These are phyloP conservation scores for Lepidothrix coronata DNA, from an alignment of 2,113 vertebrate genomes.

Conservation along the genomic window DNA sequence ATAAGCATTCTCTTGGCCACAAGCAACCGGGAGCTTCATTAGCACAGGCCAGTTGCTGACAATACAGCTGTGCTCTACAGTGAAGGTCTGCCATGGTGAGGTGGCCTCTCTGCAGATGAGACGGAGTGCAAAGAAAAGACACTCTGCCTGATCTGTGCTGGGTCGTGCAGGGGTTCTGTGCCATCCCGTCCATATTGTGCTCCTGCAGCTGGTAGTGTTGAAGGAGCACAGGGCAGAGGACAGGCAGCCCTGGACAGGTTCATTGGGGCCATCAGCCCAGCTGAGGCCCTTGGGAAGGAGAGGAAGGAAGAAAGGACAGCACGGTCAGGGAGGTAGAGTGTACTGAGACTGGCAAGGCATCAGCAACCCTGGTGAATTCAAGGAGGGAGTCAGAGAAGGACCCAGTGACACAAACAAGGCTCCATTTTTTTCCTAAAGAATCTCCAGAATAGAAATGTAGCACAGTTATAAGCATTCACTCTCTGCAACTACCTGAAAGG, in stretches of 20 bases:
- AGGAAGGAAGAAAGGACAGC: background rate
- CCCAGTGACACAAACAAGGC: background rate
- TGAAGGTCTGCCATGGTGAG: accelerated
- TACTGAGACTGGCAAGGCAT: background rate
- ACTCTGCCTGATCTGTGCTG: accelerated
- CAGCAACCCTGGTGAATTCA: background rate
- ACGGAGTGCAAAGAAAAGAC: accelerated
- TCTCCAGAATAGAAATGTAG: background rate
- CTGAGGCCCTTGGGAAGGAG: background rate
- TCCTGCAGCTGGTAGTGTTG: background rate
- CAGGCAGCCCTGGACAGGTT: background rate
- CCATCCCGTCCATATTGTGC: accelerated
- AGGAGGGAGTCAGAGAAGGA: background rate
- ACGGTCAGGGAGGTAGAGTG: background rate
- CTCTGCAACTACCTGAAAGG: background rate
- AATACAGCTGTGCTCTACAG: background rate
- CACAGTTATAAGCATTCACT: background rate
- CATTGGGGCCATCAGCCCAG: accelerated
- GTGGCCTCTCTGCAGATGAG: background rate
- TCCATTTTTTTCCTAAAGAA: background rate
- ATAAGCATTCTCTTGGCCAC: background rate
- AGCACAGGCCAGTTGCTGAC: background rate
- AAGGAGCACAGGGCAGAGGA: background rate
- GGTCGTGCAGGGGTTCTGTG: background rate
- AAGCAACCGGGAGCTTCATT: accelerated